phyloP scores from a whole-genome alignment of 1,140 invertebrate genomes.

The Chironomus striatipennis region DNA sequence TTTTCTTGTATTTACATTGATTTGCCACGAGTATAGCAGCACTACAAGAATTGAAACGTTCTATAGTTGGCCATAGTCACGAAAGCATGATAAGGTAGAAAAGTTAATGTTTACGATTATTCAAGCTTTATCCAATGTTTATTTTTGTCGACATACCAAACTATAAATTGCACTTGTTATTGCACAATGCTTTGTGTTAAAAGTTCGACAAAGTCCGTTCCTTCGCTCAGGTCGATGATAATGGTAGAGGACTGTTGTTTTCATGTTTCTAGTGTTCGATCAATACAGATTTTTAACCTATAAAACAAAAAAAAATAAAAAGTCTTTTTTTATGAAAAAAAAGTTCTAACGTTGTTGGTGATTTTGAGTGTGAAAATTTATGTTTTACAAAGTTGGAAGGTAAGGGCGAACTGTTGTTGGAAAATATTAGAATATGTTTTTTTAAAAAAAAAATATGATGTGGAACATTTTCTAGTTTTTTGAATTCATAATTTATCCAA shows the following conservation, averaged over 20 bases:
- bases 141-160: slow-evolving; percentile 46
- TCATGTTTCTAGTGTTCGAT: slow-evolving; percentile 36
- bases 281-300: neutral
- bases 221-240: slow-evolving; percentile 41
- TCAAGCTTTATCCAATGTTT: neutral
- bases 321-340: neutral
- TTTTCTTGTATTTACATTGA: slow-evolving; percentile 56
- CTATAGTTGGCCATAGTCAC: slow-evolving; percentile 40
- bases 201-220: slow-evolving; percentile 47
- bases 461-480: too few relatives aligned
- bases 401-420: too few relatives aligned
- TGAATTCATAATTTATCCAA: too few relatives aligned
- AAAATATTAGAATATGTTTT: too few relatives aligned
- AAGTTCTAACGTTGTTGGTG: neutral
- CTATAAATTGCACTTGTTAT: slow-evolving; percentile 56
- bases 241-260: slow-evolving; percentile 45
- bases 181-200: slow-evolving; percentile 55
- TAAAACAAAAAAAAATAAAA: neutral
- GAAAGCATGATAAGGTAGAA: too few relatives aligned
- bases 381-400: neutral
- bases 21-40: slow-evolving; percentile 59
- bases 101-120: too few relatives aligned
- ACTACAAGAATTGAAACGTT: slow-evolving; percentile 62
- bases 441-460: too few relatives aligned
- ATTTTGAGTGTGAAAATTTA: neutral